Evolutionary conservation across 2,797 vertebrate genomes (phyloP).

Genomic region (Characodon lateralis): DNA sequence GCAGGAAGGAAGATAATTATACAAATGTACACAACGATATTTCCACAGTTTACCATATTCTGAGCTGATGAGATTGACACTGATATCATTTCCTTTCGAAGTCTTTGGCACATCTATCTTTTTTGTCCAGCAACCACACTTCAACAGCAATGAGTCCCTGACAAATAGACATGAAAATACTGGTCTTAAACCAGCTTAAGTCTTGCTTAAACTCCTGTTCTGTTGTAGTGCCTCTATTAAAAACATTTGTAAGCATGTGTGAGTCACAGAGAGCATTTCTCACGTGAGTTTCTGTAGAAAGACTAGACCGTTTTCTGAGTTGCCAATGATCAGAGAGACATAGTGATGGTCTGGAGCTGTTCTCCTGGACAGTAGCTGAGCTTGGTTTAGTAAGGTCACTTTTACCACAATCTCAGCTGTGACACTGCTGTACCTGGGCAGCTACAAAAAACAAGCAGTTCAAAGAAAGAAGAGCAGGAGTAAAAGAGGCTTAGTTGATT

Average conservation of each 20-base stretch:
- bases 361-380: conserved; percentile 86
- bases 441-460: conserved; percentile 70
- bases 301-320: conserved; percentile 90
- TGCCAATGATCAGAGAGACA: conserved; percentile 88
- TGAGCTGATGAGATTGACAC: conserved; percentile 93
- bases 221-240: neutral
- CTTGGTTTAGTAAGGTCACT: conserved; percentile 87
- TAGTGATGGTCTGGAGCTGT: conserved; percentile 89
- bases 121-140: conserved; percentile 88
- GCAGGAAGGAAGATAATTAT: neutral
- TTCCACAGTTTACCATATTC: conserved; percentile 86
- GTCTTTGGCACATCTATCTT: conserved; percentile 89
- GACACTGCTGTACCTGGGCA: conserved; percentile 83
- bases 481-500: neutral
- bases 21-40: neutral
- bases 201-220: conserved; percentile 1
- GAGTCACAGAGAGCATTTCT: conserved; percentile 41
- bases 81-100: conserved; percentile 86
- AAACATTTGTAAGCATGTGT: neutral
- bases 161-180: conserved; percentile 44
- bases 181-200: neutral
- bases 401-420: conserved; percentile 89
- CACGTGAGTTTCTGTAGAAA: conserved; percentile 93
- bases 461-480: neutral
- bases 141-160: conserved; percentile 89